Percentiles rank a stretch among this genome's conserved stretches.
Conservation (phyloP, 2,888 invertebrate species). For the Furcula furcula region DNA sequence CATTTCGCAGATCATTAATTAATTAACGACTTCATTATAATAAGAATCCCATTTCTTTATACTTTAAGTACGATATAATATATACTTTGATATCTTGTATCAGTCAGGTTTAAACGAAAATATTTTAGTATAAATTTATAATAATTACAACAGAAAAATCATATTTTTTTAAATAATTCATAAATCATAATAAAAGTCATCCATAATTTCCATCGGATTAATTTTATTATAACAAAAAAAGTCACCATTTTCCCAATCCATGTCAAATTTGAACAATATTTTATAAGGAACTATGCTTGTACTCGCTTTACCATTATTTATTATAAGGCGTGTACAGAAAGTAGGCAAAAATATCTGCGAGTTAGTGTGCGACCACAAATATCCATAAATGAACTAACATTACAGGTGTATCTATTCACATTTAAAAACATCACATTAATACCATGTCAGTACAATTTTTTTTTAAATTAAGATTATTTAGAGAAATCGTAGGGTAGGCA, state of each 20-base stretch:
- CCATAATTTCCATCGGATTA: neutral
- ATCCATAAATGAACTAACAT: no score
- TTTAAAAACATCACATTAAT: no score
- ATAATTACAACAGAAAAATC: neutral
- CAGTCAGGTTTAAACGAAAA: constrained; percentile 31
- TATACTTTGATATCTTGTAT: constrained; percentile 30
- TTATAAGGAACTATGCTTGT: constrained; percentile 17
- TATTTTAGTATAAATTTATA: constrained; percentile 7
- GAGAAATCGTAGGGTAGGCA: no score
- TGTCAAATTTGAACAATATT: constrained; percentile 12
- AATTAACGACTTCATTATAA: constrained; percentile 31
- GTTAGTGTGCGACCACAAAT: no score
- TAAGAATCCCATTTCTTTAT: constrained; percentile 25
- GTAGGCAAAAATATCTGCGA: no score
- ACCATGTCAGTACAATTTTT: no score
- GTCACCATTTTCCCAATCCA: constrained; percentile 12
- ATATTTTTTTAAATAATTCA: neutral
- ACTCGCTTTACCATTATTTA: no score
- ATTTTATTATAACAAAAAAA: neutral
- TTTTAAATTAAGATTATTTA: no score
- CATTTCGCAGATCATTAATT: constrained; percentile 48
- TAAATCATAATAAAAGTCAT: neutral
- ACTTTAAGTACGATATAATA: constrained; percentile 35
- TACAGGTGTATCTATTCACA: no score
- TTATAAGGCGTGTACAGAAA: no score